These are phyloP conservation scores for Atherinosoma microstoma DNA, from an alignment of 2,797 vertebrate species.

Conservation along the genomic window DNA sequence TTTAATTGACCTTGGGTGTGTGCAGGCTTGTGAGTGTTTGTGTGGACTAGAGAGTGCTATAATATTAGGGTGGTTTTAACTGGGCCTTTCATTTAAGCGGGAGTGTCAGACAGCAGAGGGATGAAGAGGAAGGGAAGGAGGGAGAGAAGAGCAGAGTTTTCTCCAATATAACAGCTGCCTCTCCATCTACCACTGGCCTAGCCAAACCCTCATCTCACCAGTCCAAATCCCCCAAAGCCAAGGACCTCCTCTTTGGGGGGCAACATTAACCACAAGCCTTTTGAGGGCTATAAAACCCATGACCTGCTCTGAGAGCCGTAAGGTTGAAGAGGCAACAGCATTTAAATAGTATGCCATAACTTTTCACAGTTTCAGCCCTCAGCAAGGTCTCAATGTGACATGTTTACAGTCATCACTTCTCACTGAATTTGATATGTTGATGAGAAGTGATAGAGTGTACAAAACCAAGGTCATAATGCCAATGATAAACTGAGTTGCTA, in stretches of 20 bases:
- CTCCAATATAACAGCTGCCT: slow-evolving; percentile 72
- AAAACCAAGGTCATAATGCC: slow-evolving; percentile 20
- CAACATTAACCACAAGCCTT: slow-evolving; percentile 43
- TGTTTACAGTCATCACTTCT: slow-evolving; percentile 24
- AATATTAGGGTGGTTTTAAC: slow-evolving; percentile 73
- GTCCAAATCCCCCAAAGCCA: slow-evolving; percentile 62
- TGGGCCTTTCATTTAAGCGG: slow-evolving; percentile 70
- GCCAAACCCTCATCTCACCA: slow-evolving; percentile 65
- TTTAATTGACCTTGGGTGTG: slow-evolving; percentile 77
- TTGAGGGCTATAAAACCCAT: slow-evolving; percentile 32
- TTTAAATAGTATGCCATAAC: slow-evolving; percentile 3
- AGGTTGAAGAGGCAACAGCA: slow-evolving; percentile 27
- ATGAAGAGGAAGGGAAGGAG: slow-evolving; percentile 29
- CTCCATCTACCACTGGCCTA: slow-evolving; percentile 28
- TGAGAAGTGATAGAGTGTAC: slow-evolving; percentile 20
- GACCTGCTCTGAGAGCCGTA: slow-evolving; percentile 34
- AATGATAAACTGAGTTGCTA: not conserved
- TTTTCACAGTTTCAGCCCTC: slow-evolving; percentile 19
- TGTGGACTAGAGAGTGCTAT: slow-evolving; percentile 56
- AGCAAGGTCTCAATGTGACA: slow-evolving; percentile 31
- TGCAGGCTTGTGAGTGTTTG: slow-evolving; percentile 38
- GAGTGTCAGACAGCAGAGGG: slow-evolving; percentile 57
- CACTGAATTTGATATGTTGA: slow-evolving; percentile 34
- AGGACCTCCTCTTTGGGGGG: slow-evolving; percentile 45
- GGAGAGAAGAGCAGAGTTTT: slow-evolving; percentile 51